These are phyloP conservation scores for Dendropsophus ebraccatus DNA, from an alignment of 2,113 vertebrate species.

Conservation along the genomic window DNA sequence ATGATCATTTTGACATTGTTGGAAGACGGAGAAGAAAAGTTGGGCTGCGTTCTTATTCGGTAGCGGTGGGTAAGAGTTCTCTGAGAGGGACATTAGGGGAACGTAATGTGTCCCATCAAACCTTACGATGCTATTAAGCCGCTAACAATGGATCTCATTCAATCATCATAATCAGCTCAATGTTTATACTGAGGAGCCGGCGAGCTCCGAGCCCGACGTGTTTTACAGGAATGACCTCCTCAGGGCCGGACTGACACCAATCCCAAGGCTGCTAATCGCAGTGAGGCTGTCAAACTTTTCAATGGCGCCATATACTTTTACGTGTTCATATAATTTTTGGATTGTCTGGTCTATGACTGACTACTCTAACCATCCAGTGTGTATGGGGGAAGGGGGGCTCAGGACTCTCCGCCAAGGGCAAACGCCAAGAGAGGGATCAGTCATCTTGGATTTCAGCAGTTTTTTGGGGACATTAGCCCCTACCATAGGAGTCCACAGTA, in stretches of 20 bases:
- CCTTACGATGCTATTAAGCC: constrained; percentile 7
- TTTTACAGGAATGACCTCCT: constrained; percentile 14
- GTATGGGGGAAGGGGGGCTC: too few species aligned
- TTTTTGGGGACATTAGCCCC: too few species aligned
- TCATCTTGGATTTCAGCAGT: too few species aligned
- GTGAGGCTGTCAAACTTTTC: neutral
- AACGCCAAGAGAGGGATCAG: too few species aligned
- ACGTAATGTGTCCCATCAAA: constrained; percentile 20
- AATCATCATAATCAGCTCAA: constrained; percentile 40
- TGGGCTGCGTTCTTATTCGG: neutral
- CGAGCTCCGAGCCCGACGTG: neutral
- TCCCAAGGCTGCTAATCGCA: neutral
- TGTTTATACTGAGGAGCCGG: constrained; percentile 12
- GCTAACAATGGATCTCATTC: constrained; percentile 5
- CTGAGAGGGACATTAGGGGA: neutral
- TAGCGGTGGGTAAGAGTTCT: neutral
- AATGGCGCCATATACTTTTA: neutral
- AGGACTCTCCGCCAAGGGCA: too few species aligned
- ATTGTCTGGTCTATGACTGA: too few species aligned
- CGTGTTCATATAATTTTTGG: neutral
- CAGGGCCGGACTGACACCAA: neutral
- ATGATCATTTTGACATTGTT: constrained; percentile 28
- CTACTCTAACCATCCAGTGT: too few species aligned
- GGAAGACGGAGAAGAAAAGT: constrained; percentile 17
- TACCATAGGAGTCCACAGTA: too few species aligned